phyloP scores from a whole-genome alignment of 2,888 invertebrate genomes.

The Ecdyonurus torrentis region DNA sequence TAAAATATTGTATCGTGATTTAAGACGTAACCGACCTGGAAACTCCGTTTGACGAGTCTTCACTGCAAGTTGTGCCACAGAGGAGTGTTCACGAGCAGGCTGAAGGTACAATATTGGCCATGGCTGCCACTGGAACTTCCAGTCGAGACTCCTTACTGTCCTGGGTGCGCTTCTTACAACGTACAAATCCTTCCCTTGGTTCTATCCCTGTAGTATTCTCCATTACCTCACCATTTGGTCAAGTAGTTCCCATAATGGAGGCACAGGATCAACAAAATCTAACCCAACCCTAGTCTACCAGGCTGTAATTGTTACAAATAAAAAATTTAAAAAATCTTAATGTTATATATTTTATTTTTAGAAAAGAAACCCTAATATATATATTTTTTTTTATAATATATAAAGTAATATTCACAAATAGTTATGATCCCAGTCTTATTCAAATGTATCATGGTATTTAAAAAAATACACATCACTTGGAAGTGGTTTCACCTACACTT shows the following conservation, averaged over 20 bases:
- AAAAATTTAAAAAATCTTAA: no score
- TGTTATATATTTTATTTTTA: no score
- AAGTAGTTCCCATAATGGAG: slow-evolving; percentile 19
- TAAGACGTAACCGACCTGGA: slow-evolving; percentile 54
- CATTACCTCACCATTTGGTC: slow-evolving; percentile 42
- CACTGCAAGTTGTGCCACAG: slow-evolving; percentile 25
- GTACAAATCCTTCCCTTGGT: slow-evolving; percentile 51
- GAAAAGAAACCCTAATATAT: no score
- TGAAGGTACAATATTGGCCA: slow-evolving; percentile 72
- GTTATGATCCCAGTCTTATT: no score
- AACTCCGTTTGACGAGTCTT: slow-evolving; percentile 35
- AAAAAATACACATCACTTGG: neutral
- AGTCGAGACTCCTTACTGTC: slow-evolving; percentile 83
- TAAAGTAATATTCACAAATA: no score
- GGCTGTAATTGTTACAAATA: no score
- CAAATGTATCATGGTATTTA: no score
- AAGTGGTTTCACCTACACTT: neutral
- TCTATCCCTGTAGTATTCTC: slow-evolving; percentile 74
- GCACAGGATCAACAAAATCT: neutral
- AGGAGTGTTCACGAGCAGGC: slow-evolving; percentile 80
- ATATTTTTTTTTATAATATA: no score
- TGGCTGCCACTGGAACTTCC: slow-evolving; percentile 83
- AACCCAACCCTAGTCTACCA: neutral
- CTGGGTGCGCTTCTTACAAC: slow-evolving; percentile 71
- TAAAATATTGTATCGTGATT: slow-evolving; percentile 20